These are phyloP conservation scores for Elegia similella DNA, from an alignment of 2,888 invertebrate species.

Conservation along the genomic window DNA sequence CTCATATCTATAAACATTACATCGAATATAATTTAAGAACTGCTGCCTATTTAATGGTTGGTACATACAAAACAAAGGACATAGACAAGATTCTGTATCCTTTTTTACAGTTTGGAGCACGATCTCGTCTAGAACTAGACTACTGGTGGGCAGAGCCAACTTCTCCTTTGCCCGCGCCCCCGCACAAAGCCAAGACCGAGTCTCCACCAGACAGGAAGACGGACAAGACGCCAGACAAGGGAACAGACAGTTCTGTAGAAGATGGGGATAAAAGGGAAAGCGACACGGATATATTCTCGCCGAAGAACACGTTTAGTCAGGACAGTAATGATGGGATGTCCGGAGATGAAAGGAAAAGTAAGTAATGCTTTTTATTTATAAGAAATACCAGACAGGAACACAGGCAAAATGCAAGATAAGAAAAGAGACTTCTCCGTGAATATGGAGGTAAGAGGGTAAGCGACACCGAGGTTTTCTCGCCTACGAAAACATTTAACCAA, in stretches of 20 bases:
- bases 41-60: not conserved
- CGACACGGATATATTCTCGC: conserved; percentile 64
- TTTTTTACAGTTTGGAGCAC: conserved; percentile 83
- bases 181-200: conserved; percentile 32
- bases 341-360: conserved; percentile 67
- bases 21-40: no score
- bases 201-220: conserved; percentile 35
- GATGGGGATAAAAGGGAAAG: conserved; percentile 56
- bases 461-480: conserved; percentile 64
- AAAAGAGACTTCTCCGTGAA: conserved; percentile 53
- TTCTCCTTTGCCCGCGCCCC: conserved; percentile 54
- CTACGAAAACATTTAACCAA: conserved; percentile 62
- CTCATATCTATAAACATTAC: no score
- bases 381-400: conserved; percentile 32
- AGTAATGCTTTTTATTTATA: no score
- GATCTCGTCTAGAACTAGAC: conserved; percentile 88
- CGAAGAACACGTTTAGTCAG: conserved; percentile 62
- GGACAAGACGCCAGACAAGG: conserved; percentile 49
- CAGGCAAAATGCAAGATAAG: conserved; percentile 47
- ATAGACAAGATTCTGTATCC: no score
- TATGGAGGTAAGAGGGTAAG: conserved; percentile 56
- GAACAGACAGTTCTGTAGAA: conserved; percentile 49
- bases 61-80: no score
- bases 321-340: conserved; percentile 75
- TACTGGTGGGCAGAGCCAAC: conserved; percentile 88